Evolutionary conservation across 2,888 invertebrate genomes (phyloP).

Genomic region (Orchesella flavescens): DNA sequence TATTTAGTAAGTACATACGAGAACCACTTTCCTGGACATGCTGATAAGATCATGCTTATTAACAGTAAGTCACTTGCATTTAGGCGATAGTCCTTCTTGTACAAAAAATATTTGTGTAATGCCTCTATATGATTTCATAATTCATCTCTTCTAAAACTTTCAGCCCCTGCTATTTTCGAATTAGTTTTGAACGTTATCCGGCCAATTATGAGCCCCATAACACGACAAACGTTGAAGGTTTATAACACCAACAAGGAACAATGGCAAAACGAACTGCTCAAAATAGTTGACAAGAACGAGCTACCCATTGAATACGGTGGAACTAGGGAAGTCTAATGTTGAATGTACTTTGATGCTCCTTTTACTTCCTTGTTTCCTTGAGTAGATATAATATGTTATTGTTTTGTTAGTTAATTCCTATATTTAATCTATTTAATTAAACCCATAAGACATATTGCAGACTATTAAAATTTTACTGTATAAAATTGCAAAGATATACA

Average conservation of each 20-base stretch:
- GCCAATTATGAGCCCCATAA: conserved; percentile 35
- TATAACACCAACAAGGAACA: conserved; percentile 32
- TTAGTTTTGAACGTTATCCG: conserved; percentile 17
- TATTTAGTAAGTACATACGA: conserved; percentile 33
- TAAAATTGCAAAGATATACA: no score
- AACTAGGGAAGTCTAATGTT: conserved; percentile 1
- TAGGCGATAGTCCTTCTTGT: no score
- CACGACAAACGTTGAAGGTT: conserved; percentile 26
- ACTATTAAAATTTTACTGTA: no score
- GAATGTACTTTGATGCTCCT: no score
- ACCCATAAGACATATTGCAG: no score
- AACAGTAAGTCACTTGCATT: conserved; percentile 28
- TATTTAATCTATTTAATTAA: no score
- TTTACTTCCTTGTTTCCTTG: no score
- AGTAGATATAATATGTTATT: no score
- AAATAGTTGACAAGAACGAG: conserved; percentile 7
- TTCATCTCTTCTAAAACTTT: not conserved
- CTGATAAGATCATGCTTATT: conserved; percentile 46
- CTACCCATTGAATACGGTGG: conserved; percentile 24
- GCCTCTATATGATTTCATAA: not conserved
- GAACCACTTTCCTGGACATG: conserved; percentile 30
- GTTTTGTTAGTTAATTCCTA: no score
- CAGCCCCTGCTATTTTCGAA: conserved; percentile 35
- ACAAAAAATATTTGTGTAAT: not conserved
- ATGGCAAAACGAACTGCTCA: conserved; percentile 8